Evolutionary conservation across 2,888 invertebrate species (phyloP), one percentile per base, ranked within the genome.

Genomic region (Melanophora roralis): DNA sequence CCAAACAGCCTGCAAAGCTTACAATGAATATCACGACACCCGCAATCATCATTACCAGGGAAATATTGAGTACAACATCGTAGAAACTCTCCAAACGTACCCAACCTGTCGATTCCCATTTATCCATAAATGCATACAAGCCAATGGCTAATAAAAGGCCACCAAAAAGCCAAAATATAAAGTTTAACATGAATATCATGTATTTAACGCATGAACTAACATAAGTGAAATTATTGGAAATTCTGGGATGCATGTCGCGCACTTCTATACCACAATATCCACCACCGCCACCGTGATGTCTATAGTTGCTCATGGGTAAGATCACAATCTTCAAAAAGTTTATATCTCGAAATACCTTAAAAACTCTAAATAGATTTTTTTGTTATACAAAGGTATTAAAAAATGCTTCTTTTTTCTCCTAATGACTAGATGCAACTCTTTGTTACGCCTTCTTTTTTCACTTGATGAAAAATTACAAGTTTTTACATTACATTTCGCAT

Each of bases 1-100:
- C 98, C 12, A 98, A 94, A 88, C 97, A 98, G 6, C 98, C 98
- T 19, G 97, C 95, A 89, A 97, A 98, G 89, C 97, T 97, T 67
- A 98, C 96, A 62, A 96, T 93, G 90, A 98, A 98, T n/a, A 98
- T 94, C 7, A 97, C 94, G 36, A 94, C 94, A 2, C 98, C 97
- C 76, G 96, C 93, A 74, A 97, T 93, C n/a, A 97, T 94, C 90
- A 98, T 94, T 68, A 98, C 94, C 75, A 98, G 91, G 23, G 97
- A 97, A 84, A 98, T 94, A 89, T 98, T 97, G 68, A 98, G 91
- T 83, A 96, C 94, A 43, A 97, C 93, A 90, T 98, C 97, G 87
- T 97, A 97, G 11, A 98, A 93, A 62, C 95, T 96, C 86, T 96
- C 95, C 83, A 93, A 91, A 89, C 95, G 94, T 40, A 97, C 93